These are phyloP conservation scores for Diachasmimorpha longicaudata DNA, from an alignment of 1,140 invertebrate genomes.

Conservation along the genomic window DNA sequence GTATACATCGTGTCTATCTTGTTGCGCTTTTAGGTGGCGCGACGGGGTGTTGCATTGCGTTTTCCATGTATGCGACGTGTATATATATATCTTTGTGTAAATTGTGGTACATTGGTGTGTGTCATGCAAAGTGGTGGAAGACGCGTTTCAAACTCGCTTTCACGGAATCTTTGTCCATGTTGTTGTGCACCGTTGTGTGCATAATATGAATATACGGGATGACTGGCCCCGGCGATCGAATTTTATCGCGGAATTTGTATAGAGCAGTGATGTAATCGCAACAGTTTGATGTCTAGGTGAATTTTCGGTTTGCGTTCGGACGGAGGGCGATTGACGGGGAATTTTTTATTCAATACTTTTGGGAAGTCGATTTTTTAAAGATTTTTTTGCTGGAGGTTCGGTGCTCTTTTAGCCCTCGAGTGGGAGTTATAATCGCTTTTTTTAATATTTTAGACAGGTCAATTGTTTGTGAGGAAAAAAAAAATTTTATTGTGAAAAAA, in stretches of 20 bases:
- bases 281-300: neutral
- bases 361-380: no score
- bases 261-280: neutral
- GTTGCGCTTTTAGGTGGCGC: conserved; percentile 32
- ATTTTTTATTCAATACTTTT: neutral
- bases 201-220: neutral
- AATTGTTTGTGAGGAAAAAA: no score
- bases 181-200: neutral
- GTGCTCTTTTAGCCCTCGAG: no score
- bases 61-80: neutral
- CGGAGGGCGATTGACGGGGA: neutral
- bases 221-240: conserved; percentile 11
- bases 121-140: neutral
- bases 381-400: no score
- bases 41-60: conserved; percentile 23
- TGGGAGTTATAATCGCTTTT: no score
- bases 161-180: neutral
- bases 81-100: neutral
- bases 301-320: neutral
- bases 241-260: conserved; percentile 26
- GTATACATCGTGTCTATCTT: conserved; percentile 30
- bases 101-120: neutral
- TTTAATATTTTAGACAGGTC: no score
- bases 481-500: no score
- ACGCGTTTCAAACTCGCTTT: neutral